Evolutionary conservation across 2,888 invertebrate species (phyloP).

Genomic region (Caenorhabditis wallacei): DNA sequence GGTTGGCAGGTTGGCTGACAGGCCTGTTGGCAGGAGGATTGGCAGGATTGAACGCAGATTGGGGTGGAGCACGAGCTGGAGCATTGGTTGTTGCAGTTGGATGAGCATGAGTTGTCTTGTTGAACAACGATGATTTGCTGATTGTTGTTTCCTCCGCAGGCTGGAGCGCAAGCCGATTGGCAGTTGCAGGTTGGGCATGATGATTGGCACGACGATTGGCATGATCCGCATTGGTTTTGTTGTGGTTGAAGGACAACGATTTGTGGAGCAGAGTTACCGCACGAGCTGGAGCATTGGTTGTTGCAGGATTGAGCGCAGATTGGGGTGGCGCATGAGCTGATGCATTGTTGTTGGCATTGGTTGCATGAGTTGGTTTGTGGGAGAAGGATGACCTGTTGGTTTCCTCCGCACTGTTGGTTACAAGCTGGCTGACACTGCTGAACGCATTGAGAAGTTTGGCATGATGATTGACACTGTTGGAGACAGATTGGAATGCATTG

Average conservation of each 20-base stretch:
- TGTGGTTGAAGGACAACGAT: slow-evolving; percentile 69
- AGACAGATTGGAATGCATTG: slow-evolving; percentile 74
- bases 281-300: slow-evolving; percentile 65
- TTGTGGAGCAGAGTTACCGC: slow-evolving; percentile 66
- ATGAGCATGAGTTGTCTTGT: slow-evolving; percentile 69
- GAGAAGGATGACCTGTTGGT: slow-evolving; percentile 60
- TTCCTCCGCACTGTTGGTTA: slow-evolving; percentile 72
- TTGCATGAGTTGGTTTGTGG: slow-evolving; percentile 71
- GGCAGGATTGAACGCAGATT: slow-evolving; percentile 71
- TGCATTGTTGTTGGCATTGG: slow-evolving; percentile 73
- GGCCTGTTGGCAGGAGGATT: slow-evolving; percentile 71
- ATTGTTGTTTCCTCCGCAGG: slow-evolving; percentile 69
- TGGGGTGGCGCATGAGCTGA: slow-evolving; percentile 68
- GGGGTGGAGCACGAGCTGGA: slow-evolving; percentile 71
- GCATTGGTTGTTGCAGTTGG: slow-evolving; percentile 73
- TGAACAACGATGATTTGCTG: slow-evolving; percentile 66
- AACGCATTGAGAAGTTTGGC: slow-evolving; percentile 65
- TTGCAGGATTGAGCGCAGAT: slow-evolving; percentile 71
- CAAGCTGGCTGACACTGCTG: slow-evolving; percentile 73
- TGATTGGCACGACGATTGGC: slow-evolving; percentile 70
- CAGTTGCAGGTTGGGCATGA: slow-evolving; percentile 74
- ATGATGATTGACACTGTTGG: slow-evolving; percentile 74
- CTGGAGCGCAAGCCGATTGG: slow-evolving; percentile 69
- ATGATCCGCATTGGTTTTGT: slow-evolving; percentile 70
- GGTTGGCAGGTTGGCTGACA: slow-evolving; percentile 70